A percentile compares a stretch with the other conserved stretches of the same genome.
These are phyloP conservation scores for Macrosoma leucophasiata DNA, from an alignment of 2,888 invertebrate species.

Conservation along the genomic window DNA sequence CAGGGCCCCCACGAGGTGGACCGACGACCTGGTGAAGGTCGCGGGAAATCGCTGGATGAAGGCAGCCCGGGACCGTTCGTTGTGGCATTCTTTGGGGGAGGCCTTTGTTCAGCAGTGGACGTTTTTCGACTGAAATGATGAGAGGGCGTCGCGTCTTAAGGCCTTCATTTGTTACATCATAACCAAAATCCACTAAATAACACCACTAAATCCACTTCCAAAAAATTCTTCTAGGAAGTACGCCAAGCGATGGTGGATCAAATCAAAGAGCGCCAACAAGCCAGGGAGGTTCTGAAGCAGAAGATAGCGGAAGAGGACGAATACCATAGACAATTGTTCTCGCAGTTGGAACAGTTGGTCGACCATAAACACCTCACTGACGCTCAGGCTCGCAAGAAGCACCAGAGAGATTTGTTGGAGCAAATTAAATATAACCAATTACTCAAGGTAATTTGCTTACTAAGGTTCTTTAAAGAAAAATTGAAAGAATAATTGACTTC, in stretches of 20 bases:
- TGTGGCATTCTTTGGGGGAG: no score
- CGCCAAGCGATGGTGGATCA: slow-evolving; percentile 49
- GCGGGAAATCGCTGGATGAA: no score
- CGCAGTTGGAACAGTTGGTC: slow-evolving; percentile 39
- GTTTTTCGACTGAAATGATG: no score
- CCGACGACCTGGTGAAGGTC: no score
- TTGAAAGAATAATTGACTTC: no score
- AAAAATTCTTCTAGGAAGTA: slow-evolving; percentile 37
- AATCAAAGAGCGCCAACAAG: slow-evolving; percentile 41
- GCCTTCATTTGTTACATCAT: no score
- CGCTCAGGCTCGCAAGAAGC: slow-evolving; percentile 37
- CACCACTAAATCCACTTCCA: no score
- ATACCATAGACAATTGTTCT: slow-evolving; percentile 39
- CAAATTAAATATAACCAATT: slow-evolving; percentile 58
- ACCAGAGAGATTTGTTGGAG: slow-evolving; percentile 40
- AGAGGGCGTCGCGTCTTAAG: no score
- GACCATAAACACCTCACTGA: slow-evolving; percentile 38
- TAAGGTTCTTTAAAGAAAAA: background rate
- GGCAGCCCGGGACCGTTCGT: no score
- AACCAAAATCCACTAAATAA: no score
- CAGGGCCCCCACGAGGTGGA: no score
- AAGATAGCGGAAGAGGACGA: slow-evolving; percentile 37
- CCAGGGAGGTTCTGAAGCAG: slow-evolving; percentile 33
- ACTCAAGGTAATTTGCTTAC: slow-evolving; percentile 41
- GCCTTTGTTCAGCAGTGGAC: no score